A percentile compares a stretch with the other conserved stretches of the same genome.
These are phyloP conservation scores for Brachyhypopomus occidentalis DNA, from an alignment of 2,113 vertebrate species.

Conservation along the genomic window DNA sequence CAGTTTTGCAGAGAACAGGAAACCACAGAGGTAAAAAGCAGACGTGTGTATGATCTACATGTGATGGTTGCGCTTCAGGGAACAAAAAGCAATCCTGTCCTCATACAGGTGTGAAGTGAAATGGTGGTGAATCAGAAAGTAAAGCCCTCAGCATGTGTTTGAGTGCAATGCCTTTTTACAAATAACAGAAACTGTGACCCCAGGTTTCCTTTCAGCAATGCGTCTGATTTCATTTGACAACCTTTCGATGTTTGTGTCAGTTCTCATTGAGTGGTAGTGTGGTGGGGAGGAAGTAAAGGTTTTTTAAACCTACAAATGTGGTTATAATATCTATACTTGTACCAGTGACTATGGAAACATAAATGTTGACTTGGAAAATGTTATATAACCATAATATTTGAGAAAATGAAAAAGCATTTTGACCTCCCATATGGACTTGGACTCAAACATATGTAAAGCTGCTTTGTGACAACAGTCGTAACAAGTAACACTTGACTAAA, in stretches of 20 bases:
- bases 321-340: background rate
- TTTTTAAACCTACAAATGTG: background rate
- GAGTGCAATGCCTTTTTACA: background rate
- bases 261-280: background rate
- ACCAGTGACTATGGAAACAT: no score
- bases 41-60: background rate
- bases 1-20: constrained; percentile 15
- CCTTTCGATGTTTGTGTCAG: background rate
- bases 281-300: constrained; percentile 10
- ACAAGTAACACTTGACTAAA: no score
- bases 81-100: background rate
- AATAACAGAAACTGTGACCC: background rate
- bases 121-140: background rate
- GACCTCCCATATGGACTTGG: no score
- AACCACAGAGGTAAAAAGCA: constrained; percentile 36
- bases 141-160: background rate
- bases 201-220: background rate
- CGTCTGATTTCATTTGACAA: no score
- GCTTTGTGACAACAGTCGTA: no score
- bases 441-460: no score
- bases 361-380: background rate
- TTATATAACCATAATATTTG: background rate
- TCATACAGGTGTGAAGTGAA: background rate
- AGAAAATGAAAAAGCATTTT: no score
- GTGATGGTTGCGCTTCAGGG: background rate